These are phyloP conservation scores for Strongylocentrotus purpuratus DNA, from an alignment of 35 echinoderm and acorn worm species.

Conservation along the genomic window DNA sequence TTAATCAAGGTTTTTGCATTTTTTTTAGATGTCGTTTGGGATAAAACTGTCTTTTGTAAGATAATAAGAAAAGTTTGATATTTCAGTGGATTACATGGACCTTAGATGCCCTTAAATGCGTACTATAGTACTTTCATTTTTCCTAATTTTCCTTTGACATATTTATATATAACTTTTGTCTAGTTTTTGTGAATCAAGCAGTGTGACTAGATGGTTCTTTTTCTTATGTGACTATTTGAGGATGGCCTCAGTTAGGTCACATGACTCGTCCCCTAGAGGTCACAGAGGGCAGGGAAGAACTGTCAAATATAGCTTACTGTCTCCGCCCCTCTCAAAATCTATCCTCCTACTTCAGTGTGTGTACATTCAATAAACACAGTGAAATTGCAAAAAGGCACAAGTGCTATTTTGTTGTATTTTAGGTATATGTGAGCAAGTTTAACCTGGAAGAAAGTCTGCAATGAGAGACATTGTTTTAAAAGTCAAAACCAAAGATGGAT, in stretches of 20 bases:
- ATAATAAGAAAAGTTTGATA: no score
- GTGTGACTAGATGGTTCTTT: no score
- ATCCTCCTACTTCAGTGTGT: not conserved
- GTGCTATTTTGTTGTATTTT: not conserved
- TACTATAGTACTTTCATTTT: no score
- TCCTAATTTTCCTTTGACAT: no score
- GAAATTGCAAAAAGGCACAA: not conserved
- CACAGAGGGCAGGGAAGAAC: not conserved
- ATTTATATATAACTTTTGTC: no score
- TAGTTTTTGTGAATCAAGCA: no score
- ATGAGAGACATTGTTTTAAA: no score
- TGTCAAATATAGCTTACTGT: not conserved
- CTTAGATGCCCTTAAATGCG: no score
- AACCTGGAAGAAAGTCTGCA: no score
- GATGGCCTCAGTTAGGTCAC: slow-evolving; percentile 33
- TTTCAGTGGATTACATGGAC: no score
- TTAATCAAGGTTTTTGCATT: not conserved
- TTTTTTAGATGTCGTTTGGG: not conserved
- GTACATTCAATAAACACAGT: not conserved
- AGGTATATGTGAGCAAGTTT: not conserved
- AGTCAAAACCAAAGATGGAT: no score
- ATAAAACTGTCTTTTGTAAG: no score
- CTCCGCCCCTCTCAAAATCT: not conserved
- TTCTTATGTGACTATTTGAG: not conserved
- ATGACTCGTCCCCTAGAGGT: slow-evolving; percentile 1